Conservation (phyloP, 2,797 vertebrate species). For the Argyrosomus regius region DNA sequence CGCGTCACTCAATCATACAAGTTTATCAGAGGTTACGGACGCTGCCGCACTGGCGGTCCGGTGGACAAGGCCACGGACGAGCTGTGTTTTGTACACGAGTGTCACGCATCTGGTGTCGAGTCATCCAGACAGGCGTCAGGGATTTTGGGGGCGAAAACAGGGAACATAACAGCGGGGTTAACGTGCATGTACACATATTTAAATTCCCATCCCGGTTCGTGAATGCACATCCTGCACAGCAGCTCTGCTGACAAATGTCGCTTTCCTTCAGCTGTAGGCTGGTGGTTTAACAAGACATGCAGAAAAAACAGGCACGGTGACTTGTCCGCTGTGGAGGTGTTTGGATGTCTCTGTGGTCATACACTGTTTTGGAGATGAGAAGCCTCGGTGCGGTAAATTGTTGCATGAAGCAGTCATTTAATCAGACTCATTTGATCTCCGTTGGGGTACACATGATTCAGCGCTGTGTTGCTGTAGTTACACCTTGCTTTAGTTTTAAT, state of each 20-base stretch:
- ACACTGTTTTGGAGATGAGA: constrained; percentile 9
- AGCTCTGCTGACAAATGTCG: neutral
- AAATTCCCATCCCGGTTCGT: neutral
- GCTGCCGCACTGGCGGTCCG: constrained; percentile 49
- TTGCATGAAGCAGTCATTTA: constrained; percentile 28
- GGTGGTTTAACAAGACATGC: neutral
- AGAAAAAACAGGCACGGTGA: neutral
- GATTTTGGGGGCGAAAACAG: constrained; percentile 21
- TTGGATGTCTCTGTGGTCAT: constrained; percentile 16
- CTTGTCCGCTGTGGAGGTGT: neutral
- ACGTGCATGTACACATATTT: constrained; percentile 33
- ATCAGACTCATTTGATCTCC: neutral
- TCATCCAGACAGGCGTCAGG: constrained; percentile 10
- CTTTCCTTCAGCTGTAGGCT: neutral
- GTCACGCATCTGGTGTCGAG: constrained; percentile 1
- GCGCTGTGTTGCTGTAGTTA: constrained; percentile 17
- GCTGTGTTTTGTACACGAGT: neutral
- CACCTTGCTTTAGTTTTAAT: constrained; percentile 15
- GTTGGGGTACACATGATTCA: neutral
- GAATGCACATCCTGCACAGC: constrained; percentile 12
- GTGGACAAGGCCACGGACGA: neutral
- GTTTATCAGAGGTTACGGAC: constrained; percentile 67
- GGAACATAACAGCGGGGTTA: constrained; percentile 36
- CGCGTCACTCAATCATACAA: constrained; percentile 73
- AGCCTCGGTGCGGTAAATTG: constrained; percentile 48